A percentile compares a stretch with the other conserved stretches of the same genome.
These are phyloP conservation scores for Synodontis membranacea DNA, from an alignment of 2,113 vertebrate genomes.

Conservation along the genomic window DNA sequence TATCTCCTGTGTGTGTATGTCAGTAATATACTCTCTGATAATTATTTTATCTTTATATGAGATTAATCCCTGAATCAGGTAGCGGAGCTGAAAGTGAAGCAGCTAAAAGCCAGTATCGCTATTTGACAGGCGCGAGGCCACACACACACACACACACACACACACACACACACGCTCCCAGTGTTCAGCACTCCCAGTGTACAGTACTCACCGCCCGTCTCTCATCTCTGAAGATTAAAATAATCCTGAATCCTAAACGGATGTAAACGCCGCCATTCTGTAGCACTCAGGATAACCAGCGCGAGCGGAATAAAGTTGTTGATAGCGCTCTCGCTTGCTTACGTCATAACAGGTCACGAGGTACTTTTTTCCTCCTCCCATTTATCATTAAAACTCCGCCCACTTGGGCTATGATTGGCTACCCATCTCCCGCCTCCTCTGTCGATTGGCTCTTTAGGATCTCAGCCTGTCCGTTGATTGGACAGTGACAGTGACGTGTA, in stretches of 20 bases:
- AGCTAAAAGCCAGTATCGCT: neutral
- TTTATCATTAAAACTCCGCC: neutral
- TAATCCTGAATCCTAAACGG: neutral
- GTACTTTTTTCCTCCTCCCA: neutral
- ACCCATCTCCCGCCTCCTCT: neutral
- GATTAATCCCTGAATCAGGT: neutral
- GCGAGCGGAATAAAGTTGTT: neutral
- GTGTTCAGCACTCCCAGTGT: no score
- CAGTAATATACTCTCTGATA: no score
- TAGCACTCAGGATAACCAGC: no score
- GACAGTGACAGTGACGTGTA: neutral
- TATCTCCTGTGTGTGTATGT: no score
- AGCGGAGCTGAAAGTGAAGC: neutral
- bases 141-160: no score
- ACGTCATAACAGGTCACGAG: conserved; percentile 8
- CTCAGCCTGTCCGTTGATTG: neutral
- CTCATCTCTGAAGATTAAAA: neutral
- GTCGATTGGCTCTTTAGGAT: neutral
- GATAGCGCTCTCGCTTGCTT: neutral
- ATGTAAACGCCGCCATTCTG: neutral
- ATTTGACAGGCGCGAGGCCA: neutral
- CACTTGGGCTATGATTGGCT: neutral
- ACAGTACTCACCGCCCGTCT: neutral
- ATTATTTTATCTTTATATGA: neutral
- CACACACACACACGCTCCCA: no score